Evolutionary conservation across 2,797 vertebrate species (phyloP).

Genomic region (Eupleurogrammus muticus): DNA sequence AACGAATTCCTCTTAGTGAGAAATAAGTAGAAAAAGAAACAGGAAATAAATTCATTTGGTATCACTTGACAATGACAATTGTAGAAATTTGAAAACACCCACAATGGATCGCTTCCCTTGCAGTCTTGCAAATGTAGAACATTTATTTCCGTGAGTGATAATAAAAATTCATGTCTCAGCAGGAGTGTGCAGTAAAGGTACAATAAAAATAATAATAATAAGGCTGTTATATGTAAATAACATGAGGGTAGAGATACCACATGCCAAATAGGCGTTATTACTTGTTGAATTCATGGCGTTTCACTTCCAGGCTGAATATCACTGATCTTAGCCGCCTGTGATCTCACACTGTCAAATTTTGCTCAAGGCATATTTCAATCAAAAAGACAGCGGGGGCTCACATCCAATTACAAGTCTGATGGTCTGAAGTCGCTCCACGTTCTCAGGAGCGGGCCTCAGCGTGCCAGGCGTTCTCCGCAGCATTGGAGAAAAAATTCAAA

Average conservation of each 20-base stretch:
- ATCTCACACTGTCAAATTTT: constrained; percentile 55
- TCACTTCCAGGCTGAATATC: constrained; percentile 37
- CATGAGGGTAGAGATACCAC: background rate
- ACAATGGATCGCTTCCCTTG: constrained; percentile 33
- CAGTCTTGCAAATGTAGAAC: constrained; percentile 20
- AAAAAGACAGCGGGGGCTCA: constrained; percentile 68
- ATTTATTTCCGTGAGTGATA: constrained; percentile 5
- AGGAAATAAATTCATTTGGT: background rate
- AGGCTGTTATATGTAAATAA: constrained; percentile 1
- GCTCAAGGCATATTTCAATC: constrained; percentile 71
- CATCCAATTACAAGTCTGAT: constrained; percentile 64
- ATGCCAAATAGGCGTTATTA: background rate
- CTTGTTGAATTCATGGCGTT: constrained; percentile 6
- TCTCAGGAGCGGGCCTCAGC: constrained; percentile 39
- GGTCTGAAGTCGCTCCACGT: constrained; percentile 51
- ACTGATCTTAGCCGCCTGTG: constrained; percentile 59
- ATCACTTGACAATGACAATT: constrained; percentile 1
- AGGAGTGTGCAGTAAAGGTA: background rate
- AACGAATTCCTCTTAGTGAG: too few species aligned
- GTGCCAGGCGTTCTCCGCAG: constrained; percentile 16
- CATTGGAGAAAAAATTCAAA: constrained; percentile 1
- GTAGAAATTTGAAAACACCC: constrained; percentile 24
- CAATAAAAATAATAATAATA: background rate
- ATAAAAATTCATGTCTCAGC: background rate
- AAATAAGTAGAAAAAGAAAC: too few species aligned